phyloP scores from a whole-genome alignment of 2,113 vertebrate species.

The Aviceda subcristata region DNA sequence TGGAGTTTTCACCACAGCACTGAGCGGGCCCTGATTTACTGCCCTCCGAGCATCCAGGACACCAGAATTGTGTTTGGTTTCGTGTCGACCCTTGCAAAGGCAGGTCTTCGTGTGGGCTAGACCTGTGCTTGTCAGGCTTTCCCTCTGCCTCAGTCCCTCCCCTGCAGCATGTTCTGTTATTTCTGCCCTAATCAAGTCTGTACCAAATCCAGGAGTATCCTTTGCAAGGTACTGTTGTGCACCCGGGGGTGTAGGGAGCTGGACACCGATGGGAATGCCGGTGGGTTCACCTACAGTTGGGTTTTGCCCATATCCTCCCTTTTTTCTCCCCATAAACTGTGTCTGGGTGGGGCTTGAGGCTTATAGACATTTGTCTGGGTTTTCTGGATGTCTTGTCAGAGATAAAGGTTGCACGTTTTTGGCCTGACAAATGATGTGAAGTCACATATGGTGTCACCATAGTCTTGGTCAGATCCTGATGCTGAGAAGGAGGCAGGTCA shows the following conservation, averaged over 20 bases:
- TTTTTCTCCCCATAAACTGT: background rate
- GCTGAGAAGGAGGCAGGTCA: background rate
- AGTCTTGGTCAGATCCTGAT: background rate
- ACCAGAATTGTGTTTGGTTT: background rate
- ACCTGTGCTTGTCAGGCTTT: background rate
- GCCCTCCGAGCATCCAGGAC: background rate
- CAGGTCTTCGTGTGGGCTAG: background rate
- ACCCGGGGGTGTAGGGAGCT: background rate
- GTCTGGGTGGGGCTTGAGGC: background rate
- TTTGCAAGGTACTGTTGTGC: background rate
- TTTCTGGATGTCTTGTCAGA: background rate
- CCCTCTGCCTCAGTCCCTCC: background rate
- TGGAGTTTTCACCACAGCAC: background rate
- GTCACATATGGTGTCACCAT: rapidly evolving
- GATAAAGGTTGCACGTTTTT: background rate
- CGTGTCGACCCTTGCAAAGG: background rate
- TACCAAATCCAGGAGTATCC: background rate
- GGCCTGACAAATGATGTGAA: background rate
- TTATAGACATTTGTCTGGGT: background rate
- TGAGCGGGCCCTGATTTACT: background rate
- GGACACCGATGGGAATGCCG: rapidly evolving
- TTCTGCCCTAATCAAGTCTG: background rate
- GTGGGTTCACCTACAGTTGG: rapidly evolving
- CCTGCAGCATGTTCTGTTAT: background rate
- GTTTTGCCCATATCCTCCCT: background rate